A percentile compares a stretch with the other conserved stretches of the same genome.
Evolutionary conservation across 2,888 invertebrate genomes (phyloP).

Genomic region (Cerastoderma edule): DNA sequence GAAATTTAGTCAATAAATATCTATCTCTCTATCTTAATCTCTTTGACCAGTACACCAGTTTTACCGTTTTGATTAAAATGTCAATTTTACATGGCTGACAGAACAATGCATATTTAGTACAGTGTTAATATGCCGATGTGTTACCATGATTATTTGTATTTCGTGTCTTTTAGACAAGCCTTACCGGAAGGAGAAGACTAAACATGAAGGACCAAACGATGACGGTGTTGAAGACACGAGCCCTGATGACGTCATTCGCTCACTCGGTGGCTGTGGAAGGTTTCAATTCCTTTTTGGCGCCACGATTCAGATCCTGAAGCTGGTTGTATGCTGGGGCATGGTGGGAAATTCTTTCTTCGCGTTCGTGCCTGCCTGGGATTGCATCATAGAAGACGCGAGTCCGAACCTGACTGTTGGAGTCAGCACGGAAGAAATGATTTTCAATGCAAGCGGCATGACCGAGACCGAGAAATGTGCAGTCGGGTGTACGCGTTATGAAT

Average conservation of each 20-base stretch:
- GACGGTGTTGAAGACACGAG: constrained; percentile 2
- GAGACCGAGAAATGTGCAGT: constrained; percentile 10
- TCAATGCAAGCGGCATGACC: constrained; percentile 5
- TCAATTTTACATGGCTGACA: no score
- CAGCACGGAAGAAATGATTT: neutral
- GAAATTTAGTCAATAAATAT: no score
- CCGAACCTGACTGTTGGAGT: neutral
- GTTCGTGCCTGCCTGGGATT: constrained; percentile 42
- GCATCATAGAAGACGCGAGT: constrained; percentile 2
- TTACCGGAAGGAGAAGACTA: no score
- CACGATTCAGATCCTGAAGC: constrained; percentile 36
- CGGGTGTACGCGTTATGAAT: constrained; percentile 14
- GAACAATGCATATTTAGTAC: no score
- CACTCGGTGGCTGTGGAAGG: constrained; percentile 36
- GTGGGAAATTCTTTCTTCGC: constrained; percentile 31
- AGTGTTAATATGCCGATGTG: no score
- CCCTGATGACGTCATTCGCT: constrained; percentile 34
- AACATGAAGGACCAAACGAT: no score
- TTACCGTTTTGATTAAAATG: no score
- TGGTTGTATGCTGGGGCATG: constrained; percentile 43
- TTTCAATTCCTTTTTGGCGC: constrained; percentile 34
- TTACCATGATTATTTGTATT: no score
- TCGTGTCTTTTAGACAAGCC: no score
- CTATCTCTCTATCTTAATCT: no score
- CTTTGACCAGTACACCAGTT: no score